Base-by-base conservation (phyloP, 35 echinoderm and acorn worm genomes). In the Apostichopus parvimensis region DNA sequence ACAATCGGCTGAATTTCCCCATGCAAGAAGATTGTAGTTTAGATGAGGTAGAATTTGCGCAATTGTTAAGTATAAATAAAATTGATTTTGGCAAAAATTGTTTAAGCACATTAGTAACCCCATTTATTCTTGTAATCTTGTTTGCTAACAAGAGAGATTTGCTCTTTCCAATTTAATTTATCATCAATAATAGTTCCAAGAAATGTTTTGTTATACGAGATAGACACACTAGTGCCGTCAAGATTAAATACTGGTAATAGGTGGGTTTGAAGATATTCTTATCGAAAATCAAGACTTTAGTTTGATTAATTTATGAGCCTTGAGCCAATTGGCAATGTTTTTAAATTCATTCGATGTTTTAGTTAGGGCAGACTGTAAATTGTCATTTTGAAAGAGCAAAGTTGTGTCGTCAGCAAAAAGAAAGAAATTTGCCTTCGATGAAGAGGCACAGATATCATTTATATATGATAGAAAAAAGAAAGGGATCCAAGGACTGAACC, bases 121-220 rank as follows among this genome's bases (percentile, higher is more conserved):
- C 81, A 84, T 57, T 58, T 8, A 20, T 20, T 84, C 21, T 18
- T 17, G 81, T 11, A 52, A 84, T 84, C 55, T 24, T 84, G 0
- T 20, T 25, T 5, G 18, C 81, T 53, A 54, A 82, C 52, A 45
- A 18, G 8, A 28, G 79, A 82, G 15, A 82, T 84, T 53, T 84
- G 81, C 58, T 84, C 81, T 54, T 84, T 84, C 56, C 81, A 84
- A n/a, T 58, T 84, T 57, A 59, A n/a, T 58, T 84, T 84, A 57
- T 58, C 14, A 59, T 84, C 81, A 54, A 84, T 84, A 57, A 24
- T 84, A 20, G 58, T 84, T 17, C 81, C 81, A 8, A 84, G 21
- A 59, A 84, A 84, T 21, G 10, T 84, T 58, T 25, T 84, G 23
- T 84, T 9, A 58, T 17, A 55, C 18, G 54, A 57, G 53, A 21